Conservation (phyloP, 1,140 invertebrate genomes). For the Hermetia illucens region DNA sequence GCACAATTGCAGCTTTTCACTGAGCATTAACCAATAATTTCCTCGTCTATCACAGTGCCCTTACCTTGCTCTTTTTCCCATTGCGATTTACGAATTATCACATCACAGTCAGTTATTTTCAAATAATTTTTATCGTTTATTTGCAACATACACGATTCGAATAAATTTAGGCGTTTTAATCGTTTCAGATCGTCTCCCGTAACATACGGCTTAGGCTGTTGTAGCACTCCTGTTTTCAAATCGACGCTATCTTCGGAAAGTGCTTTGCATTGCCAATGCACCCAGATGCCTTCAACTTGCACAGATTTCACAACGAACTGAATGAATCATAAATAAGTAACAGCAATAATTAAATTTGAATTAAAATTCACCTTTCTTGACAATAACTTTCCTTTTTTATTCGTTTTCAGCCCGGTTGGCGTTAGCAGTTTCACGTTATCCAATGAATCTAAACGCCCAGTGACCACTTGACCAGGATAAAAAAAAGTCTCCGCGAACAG, state of each 20-base stretch:
- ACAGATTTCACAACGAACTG: conserved; percentile 46
- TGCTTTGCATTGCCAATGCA: conserved; percentile 69
- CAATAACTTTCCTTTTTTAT: conserved; percentile 12
- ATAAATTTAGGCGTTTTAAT: conserved; percentile 67
- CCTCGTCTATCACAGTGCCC: conserved; percentile 21
- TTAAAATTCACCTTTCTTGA: conserved; percentile 5
- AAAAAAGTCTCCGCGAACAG: conserved; percentile 30
- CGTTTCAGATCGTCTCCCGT: conserved; percentile 59
- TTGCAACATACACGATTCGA: conserved; percentile 77
- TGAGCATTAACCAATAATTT: conserved; percentile 4
- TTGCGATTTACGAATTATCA: conserved; percentile 35
- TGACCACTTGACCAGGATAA: conserved; percentile 56
- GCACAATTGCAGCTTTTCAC: too few relatives aligned
- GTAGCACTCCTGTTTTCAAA: conserved; percentile 33
- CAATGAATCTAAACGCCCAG: conserved; percentile 44
- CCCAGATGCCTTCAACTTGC: conserved; percentile 44
- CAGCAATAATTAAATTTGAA: background rate
- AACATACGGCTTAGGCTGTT: conserved; percentile 53
- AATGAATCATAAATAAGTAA: conserved; percentile 1
- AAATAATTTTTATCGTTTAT: conserved; percentile 67
- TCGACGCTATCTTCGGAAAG: conserved; percentile 46
- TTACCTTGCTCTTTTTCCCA: conserved; percentile 41
- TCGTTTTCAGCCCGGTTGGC: conserved; percentile 39
- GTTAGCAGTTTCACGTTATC: conserved; percentile 38
- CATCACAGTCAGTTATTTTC: conserved; percentile 36